Conservation (phyloP, 92 coral and sea anemone genomes). For the Pocillopora grandis region DNA sequence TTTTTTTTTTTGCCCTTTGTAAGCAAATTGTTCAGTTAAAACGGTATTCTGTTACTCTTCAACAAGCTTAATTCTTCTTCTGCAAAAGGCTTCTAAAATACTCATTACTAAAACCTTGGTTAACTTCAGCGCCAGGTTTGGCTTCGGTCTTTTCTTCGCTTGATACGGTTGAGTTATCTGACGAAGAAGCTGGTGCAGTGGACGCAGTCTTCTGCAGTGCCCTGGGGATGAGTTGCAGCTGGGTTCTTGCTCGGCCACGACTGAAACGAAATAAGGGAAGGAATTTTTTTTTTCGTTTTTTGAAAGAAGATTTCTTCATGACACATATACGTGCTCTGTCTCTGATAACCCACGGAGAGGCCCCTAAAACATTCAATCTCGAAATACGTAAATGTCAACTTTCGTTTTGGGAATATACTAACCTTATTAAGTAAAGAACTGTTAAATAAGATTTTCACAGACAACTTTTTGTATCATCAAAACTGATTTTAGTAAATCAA, state of each 20-base stretch:
- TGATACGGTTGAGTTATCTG: slow-evolving; percentile 37
- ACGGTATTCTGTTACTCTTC: neutral
- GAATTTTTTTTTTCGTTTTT: neutral
- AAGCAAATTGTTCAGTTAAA: neutral
- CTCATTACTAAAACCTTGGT: slow-evolving; percentile 78
- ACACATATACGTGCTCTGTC: too few relatives aligned
- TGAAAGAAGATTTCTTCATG: too few relatives aligned
- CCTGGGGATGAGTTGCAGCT: slow-evolving; percentile 91
- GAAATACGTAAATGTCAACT: too few relatives aligned
- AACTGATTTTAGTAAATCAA: too few relatives aligned
- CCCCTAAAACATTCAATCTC: too few relatives aligned
- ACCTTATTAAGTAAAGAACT: too few relatives aligned
- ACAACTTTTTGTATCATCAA: too few relatives aligned
- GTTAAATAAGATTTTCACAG: too few relatives aligned
- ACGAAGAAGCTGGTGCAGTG: slow-evolving; percentile 45
- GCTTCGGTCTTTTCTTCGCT: slow-evolving; percentile 30
- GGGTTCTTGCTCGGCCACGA: slow-evolving; percentile 96
- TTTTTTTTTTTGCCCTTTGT: neutral
- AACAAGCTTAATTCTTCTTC: slow-evolving; percentile 18
- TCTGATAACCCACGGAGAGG: too few relatives aligned
- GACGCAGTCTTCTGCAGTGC: slow-evolving; percentile 79
- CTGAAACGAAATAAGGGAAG: slow-evolving; percentile 19
- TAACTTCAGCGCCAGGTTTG: slow-evolving; percentile 36
- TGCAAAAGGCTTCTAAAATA: slow-evolving; percentile 71
- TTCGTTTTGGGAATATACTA: too few relatives aligned